Percentiles rank a stretch among this genome's conserved stretches.
Conservation (phyloP, 1,140 invertebrate species). For the Calliopsis andreniformis region DNA sequence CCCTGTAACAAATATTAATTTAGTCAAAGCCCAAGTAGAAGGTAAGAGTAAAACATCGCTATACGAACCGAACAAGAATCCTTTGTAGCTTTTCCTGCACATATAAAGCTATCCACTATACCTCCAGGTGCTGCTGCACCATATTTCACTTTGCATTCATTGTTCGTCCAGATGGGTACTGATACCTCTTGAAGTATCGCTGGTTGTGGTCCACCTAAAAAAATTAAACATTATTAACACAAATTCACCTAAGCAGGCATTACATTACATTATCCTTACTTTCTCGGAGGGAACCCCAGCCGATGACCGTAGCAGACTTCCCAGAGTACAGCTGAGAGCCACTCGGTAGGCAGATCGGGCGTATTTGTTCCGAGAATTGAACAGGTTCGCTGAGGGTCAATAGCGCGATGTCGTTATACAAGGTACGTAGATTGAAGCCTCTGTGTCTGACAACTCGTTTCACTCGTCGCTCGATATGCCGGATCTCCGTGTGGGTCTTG, state of each 20-base stretch:
- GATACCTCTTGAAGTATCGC: constrained; percentile 90
- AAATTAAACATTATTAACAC: constrained; percentile 2
- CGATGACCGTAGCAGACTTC: constrained; percentile 89
- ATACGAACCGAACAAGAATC: constrained; percentile 93
- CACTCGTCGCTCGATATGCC: constrained; percentile 89
- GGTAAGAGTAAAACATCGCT: not conserved
- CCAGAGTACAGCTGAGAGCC: constrained; percentile 85
- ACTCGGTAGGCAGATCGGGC: constrained; percentile 91
- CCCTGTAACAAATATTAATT: constrained; percentile 84
- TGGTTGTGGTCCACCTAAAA: constrained; percentile 89
- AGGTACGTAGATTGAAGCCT: constrained; percentile 90
- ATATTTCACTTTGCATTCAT: constrained; percentile 90
- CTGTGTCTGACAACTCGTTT: constrained; percentile 91
- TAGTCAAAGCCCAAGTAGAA: not conserved
- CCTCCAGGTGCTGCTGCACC: constrained; percentile 92
- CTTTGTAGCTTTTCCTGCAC: constrained; percentile 89
- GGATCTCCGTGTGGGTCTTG: constrained; percentile 86
- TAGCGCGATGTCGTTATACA: constrained; percentile 94
- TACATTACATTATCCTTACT: constrained; percentile 80
- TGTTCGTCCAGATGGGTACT: constrained; percentile 92
- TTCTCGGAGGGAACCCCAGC: constrained; percentile 91
- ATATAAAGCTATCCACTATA: constrained; percentile 93
- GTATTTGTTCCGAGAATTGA: constrained; percentile 87
- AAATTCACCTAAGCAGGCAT: not conserved
- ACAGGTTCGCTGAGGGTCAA: constrained; percentile 91